A percentile compares a stretch with the other conserved stretches of the same genome.
Evolutionary conservation across 92 coral and sea anemone species (phyloP).

Genomic region (Montipora capitata): DNA sequence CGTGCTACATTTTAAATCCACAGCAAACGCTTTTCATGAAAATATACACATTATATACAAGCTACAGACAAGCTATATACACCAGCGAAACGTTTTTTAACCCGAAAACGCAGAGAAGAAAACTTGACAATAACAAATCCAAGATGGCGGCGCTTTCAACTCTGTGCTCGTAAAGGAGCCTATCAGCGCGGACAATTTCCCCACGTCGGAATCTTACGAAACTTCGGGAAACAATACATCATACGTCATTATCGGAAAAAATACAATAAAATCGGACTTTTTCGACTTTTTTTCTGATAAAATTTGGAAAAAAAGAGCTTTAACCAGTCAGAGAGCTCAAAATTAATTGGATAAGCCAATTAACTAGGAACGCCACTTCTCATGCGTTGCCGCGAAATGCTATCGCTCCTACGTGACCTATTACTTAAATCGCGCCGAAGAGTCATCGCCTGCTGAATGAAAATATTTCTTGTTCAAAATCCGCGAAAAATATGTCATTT

Average conservation of each 20-base stretch:
- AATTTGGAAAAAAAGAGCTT: constrained; percentile 9
- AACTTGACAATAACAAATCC: not conserved
- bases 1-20: not conserved
- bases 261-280: constrained; percentile 12
- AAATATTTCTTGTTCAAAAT: too few species aligned
- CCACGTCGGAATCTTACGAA: constrained; percentile 42
- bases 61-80: not conserved
- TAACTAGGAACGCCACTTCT: constrained; percentile 21
- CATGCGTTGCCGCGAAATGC: constrained; percentile 56
- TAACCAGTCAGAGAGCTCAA: constrained; percentile 42
- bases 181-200: constrained; percentile 22
- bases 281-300: constrained; percentile 32
- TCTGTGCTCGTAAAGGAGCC: constrained; percentile 24
- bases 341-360: constrained; percentile 50
- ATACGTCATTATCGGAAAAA: constrained; percentile 8
- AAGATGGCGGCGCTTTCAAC: constrained; percentile 13
- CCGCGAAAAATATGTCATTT: too few species aligned
- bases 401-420: constrained; percentile 41
- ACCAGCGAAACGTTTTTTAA: not conserved
- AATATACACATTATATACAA: too few species aligned
- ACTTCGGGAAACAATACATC: constrained; percentile 32
- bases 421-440: not conserved
- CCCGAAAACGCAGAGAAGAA: not conserved
- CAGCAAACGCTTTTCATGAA: not conserved
- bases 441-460: too few species aligned